Conservation (phyloP, 2,797 vertebrate species). For the Molossus alvarezi region DNA sequence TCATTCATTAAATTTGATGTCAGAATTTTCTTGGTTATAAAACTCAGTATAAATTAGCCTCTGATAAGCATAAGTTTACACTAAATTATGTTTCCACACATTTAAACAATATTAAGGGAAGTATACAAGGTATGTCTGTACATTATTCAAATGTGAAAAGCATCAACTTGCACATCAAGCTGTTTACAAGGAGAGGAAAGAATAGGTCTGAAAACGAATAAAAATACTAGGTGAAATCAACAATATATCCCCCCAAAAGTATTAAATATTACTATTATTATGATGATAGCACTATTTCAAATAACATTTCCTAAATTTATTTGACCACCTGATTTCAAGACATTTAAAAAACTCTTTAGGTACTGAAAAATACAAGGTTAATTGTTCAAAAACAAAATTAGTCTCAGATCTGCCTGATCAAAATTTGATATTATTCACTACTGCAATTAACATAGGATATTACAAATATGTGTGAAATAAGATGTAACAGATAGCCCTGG, state of each 20-base stretch:
- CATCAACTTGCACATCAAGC: neutral
- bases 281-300: conserved; percentile 3
- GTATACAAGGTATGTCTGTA: neutral
- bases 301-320: conserved; percentile 24
- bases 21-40: neutral
- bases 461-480: neutral
- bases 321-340: neutral
- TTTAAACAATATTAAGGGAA: no score
- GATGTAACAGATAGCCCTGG: neutral
- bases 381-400: neutral
- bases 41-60: neutral
- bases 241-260: neutral
- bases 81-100: neutral
- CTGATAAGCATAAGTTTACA: neutral
- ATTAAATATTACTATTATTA: neutral
- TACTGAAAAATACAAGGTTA: neutral
- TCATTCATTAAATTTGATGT: neutral
- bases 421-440: conserved; percentile 11
- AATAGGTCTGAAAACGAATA: neutral
- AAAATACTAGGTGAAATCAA: conserved; percentile 15
- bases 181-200: neutral
- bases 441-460: neutral
- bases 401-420: conserved; percentile 19
- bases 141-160: neutral
- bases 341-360: neutral